A percentile compares a stretch with the other conserved stretches of the same genome.
Evolutionary conservation across 2,888 invertebrate genomes (phyloP).

Genomic region (Patella caerulea): DNA sequence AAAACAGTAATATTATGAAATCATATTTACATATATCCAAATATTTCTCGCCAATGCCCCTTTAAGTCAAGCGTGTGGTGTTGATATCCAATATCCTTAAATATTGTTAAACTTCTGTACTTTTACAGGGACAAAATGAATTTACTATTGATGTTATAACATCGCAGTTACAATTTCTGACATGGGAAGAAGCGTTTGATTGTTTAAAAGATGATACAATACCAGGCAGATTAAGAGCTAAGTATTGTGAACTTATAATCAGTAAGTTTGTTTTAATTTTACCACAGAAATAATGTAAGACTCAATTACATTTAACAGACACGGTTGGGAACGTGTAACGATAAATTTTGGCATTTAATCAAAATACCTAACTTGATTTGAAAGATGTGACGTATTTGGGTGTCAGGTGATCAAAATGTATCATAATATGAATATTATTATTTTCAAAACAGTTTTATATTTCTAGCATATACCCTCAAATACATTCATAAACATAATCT

Average conservation of each 20-base stretch:
- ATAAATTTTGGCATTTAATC: no score
- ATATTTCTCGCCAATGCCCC: no score
- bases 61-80: no score
- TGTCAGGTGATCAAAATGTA: no score
- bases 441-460: background rate
- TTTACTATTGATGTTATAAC: constrained; percentile 68
- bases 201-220: constrained; percentile 63
- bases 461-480: background rate
- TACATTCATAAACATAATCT: background rate
- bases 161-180: constrained; percentile 64
- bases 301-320: no score
- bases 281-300: no score
- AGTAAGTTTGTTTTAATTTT: constrained; percentile 49
- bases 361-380: no score
- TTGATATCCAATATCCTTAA: no score
- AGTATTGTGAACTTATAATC: constrained; percentile 70
- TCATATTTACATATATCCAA: no score
- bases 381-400: no score
- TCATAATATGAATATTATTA: background rate
- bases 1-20: no score
- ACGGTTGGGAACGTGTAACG: no score
- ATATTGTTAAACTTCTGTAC: background rate
- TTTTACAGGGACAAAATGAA: constrained; percentile 65
- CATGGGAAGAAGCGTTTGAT: constrained; percentile 68
- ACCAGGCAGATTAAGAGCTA: constrained; percentile 66